Evolutionary conservation across 2,113 vertebrate genomes (phyloP), one percentile per base, ranked within the genome.

Genomic region (Cinclus mexicanus): DNA sequence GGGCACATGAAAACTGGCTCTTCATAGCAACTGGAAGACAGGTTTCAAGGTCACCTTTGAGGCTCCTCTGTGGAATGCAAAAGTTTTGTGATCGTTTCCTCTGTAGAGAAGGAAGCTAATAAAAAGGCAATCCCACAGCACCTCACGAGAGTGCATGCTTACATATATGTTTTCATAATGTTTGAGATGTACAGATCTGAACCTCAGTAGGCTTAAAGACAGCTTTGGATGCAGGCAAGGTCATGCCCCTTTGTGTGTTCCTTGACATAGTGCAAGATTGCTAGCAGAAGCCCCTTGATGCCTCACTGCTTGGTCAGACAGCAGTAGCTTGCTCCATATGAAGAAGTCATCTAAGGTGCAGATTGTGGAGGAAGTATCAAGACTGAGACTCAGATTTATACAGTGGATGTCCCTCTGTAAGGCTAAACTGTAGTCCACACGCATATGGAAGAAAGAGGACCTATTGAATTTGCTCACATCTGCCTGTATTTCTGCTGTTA

Each of bases 1-100:
- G 20, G 57, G 37, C 6, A 29, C 31, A 7, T 33, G 41, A 83
- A 78, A 86, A 46, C 28, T 15, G 2, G 33, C 28, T 70, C 13
- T 74, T 78, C n/a, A 15, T 39, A 64, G 28, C 1, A 5, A 82
- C 72, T 71, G 41, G 57, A 86, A 75, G 57, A 33, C 47, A 83
- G 37, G 69, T 90, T 78, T 81, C 86, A 81, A 78, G 39, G 94
- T 89, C 80, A 90, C 35, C 46, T 76, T 69, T 83, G n/a, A 28
- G 46, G 28, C 57, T 57, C 15, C 31, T 93, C 39, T 35, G 39
- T 63, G 57, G 76, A 77, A 67, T n/a, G 9, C n/a, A 83, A 25
- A 83, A 60, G 39, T 70, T 74, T 84, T 74, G 10, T 50, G 33
- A 55, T 84, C 2, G 0, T 5, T 78, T 93, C 67, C 31, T 94